Evolutionary conservation across 2,113 vertebrate species (phyloP), one percentile per base, ranked within the genome.

Genomic region (Orientallactaga bullata): DNA sequence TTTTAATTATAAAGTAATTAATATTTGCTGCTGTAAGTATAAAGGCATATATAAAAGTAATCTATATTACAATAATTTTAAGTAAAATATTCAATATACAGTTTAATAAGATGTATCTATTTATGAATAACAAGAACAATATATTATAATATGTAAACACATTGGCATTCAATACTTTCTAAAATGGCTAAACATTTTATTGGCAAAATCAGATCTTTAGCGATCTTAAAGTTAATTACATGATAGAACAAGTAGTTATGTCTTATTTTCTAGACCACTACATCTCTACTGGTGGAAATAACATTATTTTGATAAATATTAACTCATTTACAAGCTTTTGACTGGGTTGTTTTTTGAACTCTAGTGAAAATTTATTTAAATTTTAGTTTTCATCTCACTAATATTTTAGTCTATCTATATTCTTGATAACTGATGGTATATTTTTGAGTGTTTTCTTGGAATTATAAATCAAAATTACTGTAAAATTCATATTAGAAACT

Each of bases 261-360:
- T 66, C 20, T 30, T 3, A 3, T 90, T 69, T 60, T 18, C 13
- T 66, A 16, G 39, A 88, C 16, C 39, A 5, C 12, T 77, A 60
- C n/a, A 2, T 1, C 0, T 3, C 6, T 37, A 32, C 17, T 72
- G 4, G 21, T n/a, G 21, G n/a, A 32, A 5, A 74, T 8, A 17
- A 55, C 55, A 55, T 55, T 55, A 55, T 26, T 39, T 42, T 55
- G 21, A 35, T 63, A 90, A 88, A 17, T 3, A 78, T 26, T 83
- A 55, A 21, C 30, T 87, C 17, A 39, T 47, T 6, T 5, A 23
- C 60, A 68, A 23, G 8, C 23, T 73, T 21, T 68, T 79, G 17
- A 0, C 37, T 63, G 8, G 5, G 24, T 66, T 1, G 39, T 35
- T 78, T 66, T 73, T 11, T 87, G 37, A 74, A 42, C 0, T n/a